Evolutionary conservation across 2,113 vertebrate species (phyloP), one percentile per base, ranked within the genome.

Genomic region (Grammomys dolichurus): DNA sequence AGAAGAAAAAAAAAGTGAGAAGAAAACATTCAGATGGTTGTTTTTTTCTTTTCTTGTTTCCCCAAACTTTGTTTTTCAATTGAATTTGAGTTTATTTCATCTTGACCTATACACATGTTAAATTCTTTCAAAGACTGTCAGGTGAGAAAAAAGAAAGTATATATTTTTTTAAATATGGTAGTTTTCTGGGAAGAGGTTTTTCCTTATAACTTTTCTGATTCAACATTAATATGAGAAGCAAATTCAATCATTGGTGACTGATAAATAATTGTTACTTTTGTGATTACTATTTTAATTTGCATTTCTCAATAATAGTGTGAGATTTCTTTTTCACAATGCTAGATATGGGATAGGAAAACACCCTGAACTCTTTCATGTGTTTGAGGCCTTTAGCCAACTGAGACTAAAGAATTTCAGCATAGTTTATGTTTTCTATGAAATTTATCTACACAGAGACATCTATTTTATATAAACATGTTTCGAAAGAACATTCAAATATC

Each of bases 51-150:
- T 70, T 31, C 22, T 76, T 78, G 8, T 31, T 51, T 73, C 46
- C 28, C 28, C 84, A 63, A 40, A 2, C 36, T 96, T 93, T 87
- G 33, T 54, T 82, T 94, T 86, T 51, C 22, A 0, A 60, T 95
- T 95, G 90, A 20, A 75, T 94, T 56, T 80, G 54, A 77, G 40
- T 91, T 96, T 93, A 72, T 86, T 94, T 96, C 60, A 92, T 93
- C 10, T 48, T 86, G 20, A 73, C 1, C 93, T 54, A 58, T 6
- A 43, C 22, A 48, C 11, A 7, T 48, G 43, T 78, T 63, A 77
- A 28, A 86, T 54, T 90, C 7, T 88, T 87, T 78, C 56, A 93
- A 88, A 91, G 5, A 43, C 28, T 76, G 40, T 73, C 22, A 69
- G 24, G 17, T 40, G 51, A 56, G 36, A 93, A 89, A 84, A 92